Conservation (phyloP, 2,113 vertebrate species). For the Rostratula benghalensis region DNA sequence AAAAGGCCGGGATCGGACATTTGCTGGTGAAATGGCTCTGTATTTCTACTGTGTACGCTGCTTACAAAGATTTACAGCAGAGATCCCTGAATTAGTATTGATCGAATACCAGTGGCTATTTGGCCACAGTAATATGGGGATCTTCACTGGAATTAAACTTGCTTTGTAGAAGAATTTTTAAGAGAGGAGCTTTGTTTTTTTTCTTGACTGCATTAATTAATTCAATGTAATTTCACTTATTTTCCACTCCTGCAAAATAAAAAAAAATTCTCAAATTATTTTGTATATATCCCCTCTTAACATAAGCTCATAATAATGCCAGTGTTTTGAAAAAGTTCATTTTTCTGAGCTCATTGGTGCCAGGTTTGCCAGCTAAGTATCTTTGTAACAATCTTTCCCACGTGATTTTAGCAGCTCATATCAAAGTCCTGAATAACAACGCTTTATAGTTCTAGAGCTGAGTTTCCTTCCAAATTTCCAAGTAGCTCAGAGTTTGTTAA, state of each 20-base stretch:
- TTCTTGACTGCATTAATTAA: neutral
- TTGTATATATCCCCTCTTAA: neutral
- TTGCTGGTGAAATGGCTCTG: neutral
- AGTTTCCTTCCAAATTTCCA: neutral
- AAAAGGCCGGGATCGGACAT: neutral
- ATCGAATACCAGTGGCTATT: neutral
- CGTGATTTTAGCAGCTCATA: conserved; percentile 19
- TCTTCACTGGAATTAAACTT: neutral
- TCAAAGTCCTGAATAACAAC: neutral
- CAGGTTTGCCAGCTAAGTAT: neutral
- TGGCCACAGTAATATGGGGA: rapidly evolving
- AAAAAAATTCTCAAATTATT: neutral
- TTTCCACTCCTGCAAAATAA: neutral
- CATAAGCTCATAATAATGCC: conserved; percentile 28
- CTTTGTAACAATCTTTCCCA: neutral
- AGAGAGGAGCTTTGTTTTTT: neutral
- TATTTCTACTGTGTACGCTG: neutral
- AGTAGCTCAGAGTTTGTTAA: neutral
- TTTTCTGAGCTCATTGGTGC: neutral
- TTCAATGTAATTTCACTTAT: neutral
- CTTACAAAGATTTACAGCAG: neutral
- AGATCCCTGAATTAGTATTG: neutral
- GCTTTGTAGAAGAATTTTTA: neutral
- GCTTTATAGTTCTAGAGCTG: neutral
- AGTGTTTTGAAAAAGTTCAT: neutral